Evolutionary conservation across 2,113 vertebrate genomes (phyloP).

Genomic region (Chloroceryle aenea): DNA sequence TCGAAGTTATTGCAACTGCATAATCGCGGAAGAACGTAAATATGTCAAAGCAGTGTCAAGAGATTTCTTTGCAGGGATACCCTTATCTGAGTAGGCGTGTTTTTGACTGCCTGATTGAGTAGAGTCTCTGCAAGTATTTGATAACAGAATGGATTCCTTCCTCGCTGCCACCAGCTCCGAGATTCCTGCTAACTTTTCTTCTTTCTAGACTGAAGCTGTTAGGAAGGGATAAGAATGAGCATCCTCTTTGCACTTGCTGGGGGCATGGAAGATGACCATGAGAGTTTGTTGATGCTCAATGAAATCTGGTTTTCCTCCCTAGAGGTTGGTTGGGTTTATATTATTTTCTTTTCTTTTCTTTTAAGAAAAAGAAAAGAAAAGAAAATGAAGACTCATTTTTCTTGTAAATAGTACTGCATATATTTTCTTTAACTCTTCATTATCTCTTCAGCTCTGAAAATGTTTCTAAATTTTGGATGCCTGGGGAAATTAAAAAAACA

Average conservation of each 20-base stretch:
- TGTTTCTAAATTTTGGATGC: not conserved
- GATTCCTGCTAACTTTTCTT: not conserved
- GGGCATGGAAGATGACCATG: not conserved
- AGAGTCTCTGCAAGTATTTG: conserved; percentile 21
- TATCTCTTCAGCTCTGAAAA: not conserved
- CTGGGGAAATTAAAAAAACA: rapidly evolving
- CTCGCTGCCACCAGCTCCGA: not conserved
- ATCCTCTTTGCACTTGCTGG: not conserved
- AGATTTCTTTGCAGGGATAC: conserved; percentile 60
- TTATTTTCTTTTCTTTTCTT: not conserved
- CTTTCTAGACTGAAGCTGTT: not conserved
- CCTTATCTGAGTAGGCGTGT: conserved; percentile 63
- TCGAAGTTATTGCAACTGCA: not conserved
- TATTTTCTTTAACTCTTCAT: not conserved
- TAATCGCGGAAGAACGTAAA: conserved; percentile 18
- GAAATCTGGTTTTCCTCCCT: not conserved
- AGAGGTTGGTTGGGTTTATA: not conserved
- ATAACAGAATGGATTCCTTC: conserved; percentile 27
- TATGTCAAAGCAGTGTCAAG: conserved; percentile 64
- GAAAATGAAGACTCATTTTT: not conserved
- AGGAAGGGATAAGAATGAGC: not conserved
- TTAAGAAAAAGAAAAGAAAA: not conserved
- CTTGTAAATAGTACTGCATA: not conserved
- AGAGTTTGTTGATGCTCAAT: not conserved
- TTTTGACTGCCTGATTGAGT: conserved; percentile 50